Conservation (phyloP, 1,140 invertebrate genomes). For the Rhysida immarginata region DNA sequence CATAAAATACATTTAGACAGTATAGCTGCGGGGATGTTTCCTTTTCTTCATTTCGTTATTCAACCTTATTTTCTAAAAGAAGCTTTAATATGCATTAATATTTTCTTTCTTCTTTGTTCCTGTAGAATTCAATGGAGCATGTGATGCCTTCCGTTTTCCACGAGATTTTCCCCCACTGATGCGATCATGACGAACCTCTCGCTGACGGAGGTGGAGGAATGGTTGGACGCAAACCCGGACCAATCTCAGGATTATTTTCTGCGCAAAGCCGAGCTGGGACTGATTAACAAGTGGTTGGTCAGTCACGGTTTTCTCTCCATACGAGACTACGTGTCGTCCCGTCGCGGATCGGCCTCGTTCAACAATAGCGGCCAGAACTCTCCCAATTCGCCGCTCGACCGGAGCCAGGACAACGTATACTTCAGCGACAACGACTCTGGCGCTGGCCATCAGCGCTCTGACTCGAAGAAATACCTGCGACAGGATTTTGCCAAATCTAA, state of each 20-base stretch:
- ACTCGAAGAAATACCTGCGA: slow-evolving; percentile 35
- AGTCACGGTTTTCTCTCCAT: slow-evolving; percentile 33
- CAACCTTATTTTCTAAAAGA: no score
- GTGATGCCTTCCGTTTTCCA: no score
- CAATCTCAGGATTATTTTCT: slow-evolving; percentile 33
- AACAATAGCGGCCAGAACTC: slow-evolving; percentile 21
- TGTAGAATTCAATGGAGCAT: no score
- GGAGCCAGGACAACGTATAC: background rate
- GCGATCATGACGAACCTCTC: slow-evolving; percentile 9
- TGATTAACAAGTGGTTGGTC: slow-evolving; percentile 37
- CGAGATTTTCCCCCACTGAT: no score
- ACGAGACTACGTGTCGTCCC: slow-evolving; percentile 22
- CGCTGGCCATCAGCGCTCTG: slow-evolving; percentile 23
- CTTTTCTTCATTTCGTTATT: no score
- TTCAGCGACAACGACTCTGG: background rate
- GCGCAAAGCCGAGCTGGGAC: slow-evolving; percentile 31
- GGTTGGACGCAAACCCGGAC: slow-evolving; percentile 34
- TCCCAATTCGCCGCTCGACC: slow-evolving; percentile 12
- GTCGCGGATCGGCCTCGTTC: slow-evolving; percentile 15
- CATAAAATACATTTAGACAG: no score
- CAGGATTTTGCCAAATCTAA: slow-evolving; percentile 37
- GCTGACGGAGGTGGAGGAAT: slow-evolving; percentile 30
- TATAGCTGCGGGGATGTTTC: no score
- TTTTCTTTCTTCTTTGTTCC: no score
- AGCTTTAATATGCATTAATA: no score